Evolutionary conservation across 1,140 invertebrate species (phyloP).

Genomic region (Ephestia elutella): DNA sequence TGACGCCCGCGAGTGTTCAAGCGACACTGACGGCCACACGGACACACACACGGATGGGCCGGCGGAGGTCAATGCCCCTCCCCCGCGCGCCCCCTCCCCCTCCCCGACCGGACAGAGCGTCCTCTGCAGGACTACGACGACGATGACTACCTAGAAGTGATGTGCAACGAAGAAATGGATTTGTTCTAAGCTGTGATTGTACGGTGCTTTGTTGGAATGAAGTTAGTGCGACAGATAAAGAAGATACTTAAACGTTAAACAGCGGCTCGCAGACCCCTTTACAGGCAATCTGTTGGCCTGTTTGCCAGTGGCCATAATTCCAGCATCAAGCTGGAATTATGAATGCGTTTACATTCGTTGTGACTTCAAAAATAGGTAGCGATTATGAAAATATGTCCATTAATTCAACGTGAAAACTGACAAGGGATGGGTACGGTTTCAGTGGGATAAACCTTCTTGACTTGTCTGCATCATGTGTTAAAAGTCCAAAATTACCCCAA

Average conservation of each 20-base stretch:
- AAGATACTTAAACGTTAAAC: neutral
- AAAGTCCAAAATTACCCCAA: too few relatives aligned
- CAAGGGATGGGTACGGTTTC: too few relatives aligned
- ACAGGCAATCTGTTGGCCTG: neutral
- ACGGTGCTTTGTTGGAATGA: constrained; percentile 6
- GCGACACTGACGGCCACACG: constrained; percentile 75
- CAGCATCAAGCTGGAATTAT: too few relatives aligned
- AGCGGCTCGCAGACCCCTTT: neutral
- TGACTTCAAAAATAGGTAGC: too few relatives aligned
- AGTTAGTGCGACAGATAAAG: neutral
- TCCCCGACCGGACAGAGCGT: constrained; percentile 28
- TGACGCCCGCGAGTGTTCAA: constrained; percentile 81
- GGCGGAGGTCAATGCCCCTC: constrained; percentile 34
- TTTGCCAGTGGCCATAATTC: neutral
- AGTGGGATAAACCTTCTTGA: too few relatives aligned
- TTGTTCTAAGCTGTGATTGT: constrained; percentile 67
- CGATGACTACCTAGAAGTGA: constrained; percentile 82
- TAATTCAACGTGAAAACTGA: too few relatives aligned
- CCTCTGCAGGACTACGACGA: constrained; percentile 72
- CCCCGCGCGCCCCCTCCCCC: constrained; percentile 28
- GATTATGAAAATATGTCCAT: too few relatives aligned
- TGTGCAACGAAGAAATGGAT: constrained; percentile 83
- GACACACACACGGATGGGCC: too few relatives aligned
- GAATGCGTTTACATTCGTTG: too few relatives aligned
- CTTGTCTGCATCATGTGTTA: too few relatives aligned